phyloP scores from a whole-genome alignment of 2,113 vertebrate genomes.

The Channa argus region DNA sequence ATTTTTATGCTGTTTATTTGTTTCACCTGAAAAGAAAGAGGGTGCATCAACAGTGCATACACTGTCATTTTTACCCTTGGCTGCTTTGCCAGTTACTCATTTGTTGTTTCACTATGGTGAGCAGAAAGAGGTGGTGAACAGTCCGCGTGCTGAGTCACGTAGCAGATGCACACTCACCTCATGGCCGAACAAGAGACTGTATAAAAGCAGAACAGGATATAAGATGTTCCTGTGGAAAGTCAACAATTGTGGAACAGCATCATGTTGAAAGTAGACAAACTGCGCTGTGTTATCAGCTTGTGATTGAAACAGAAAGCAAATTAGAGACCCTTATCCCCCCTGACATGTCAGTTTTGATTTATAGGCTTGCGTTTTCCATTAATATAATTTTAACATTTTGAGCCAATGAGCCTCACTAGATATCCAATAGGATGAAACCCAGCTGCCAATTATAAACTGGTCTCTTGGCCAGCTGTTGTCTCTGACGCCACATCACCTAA shows the following conservation, averaged over 20 bases:
- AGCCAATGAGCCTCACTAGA: neutral
- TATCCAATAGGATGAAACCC: neutral
- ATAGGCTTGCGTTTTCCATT: too few species aligned
- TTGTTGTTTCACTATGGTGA: conserved; percentile 63
- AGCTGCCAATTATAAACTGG: neutral
- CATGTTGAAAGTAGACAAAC: neutral
- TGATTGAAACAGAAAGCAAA: neutral
- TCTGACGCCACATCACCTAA: too few species aligned
- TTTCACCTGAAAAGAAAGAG: conserved; percentile 14
- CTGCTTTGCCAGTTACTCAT: conserved; percentile 52
- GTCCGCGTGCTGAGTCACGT: neutral
- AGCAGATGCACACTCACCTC: conserved; percentile 52
- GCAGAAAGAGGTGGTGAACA: conserved; percentile 17
- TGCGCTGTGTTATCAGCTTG: neutral
- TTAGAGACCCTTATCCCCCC: neutral
- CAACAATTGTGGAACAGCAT: neutral
- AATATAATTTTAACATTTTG: too few species aligned
- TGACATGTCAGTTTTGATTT: neutral
- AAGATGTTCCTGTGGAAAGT: neutral
- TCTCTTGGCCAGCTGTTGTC: neutral
- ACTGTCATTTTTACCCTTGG: conserved; percentile 45
- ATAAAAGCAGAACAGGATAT: neutral
- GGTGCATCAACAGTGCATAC: neutral
- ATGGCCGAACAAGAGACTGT: conserved; percentile 6
- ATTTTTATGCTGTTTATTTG: neutral